Percentiles rank a stretch among this genome's conserved stretches.
Evolutionary conservation across 2,888 invertebrate genomes (phyloP).

Genomic region (Orthosia gothica): DNA sequence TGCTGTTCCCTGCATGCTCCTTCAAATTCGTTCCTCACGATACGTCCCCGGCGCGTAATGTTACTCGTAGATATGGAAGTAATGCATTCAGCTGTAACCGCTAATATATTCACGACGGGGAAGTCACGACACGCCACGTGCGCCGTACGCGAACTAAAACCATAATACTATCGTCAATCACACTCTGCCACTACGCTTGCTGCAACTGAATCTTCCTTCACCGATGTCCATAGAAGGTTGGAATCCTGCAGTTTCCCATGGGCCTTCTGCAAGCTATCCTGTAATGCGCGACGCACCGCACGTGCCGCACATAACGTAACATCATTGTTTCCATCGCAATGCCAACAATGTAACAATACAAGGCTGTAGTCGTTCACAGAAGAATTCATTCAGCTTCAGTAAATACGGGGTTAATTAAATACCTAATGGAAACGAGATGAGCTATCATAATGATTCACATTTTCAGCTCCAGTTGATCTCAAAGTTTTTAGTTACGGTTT

Average conservation of each 20-base stretch:
- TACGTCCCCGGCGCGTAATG: slow-evolving; percentile 22
- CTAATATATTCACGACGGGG: slow-evolving; percentile 66
- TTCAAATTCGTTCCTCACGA: slow-evolving; percentile 30
- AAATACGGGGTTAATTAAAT: not conserved
- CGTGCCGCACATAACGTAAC: slow-evolving; percentile 43
- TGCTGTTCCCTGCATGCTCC: slow-evolving; percentile 18
- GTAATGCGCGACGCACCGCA: slow-evolving; percentile 3
- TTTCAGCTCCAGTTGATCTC: slow-evolving; percentile 11
- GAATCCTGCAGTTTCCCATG: not conserved
- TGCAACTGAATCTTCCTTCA: not conserved
- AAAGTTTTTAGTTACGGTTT: not conserved
- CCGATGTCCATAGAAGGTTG: slow-evolving; percentile 1
- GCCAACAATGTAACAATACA: slow-evolving; percentile 51
- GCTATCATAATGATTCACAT: slow-evolving; percentile 3
- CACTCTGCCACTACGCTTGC: slow-evolving; percentile 17
- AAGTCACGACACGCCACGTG: slow-evolving; percentile 69
- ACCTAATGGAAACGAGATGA: slow-evolving; percentile 19
- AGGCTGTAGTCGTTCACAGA: slow-evolving; percentile 25
- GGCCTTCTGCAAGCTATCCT: slow-evolving; percentile 17
- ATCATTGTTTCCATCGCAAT: slow-evolving; percentile 50
- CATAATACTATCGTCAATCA: slow-evolving; percentile 40
- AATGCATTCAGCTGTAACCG: slow-evolving; percentile 58
- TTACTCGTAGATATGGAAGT: slow-evolving; percentile 32
- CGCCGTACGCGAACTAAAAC: slow-evolving; percentile 38
- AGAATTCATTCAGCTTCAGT: slow-evolving; percentile 47